Evolutionary conservation across 2,888 invertebrate genomes (phyloP).

Genomic region (Tiliacea aurago): DNA sequence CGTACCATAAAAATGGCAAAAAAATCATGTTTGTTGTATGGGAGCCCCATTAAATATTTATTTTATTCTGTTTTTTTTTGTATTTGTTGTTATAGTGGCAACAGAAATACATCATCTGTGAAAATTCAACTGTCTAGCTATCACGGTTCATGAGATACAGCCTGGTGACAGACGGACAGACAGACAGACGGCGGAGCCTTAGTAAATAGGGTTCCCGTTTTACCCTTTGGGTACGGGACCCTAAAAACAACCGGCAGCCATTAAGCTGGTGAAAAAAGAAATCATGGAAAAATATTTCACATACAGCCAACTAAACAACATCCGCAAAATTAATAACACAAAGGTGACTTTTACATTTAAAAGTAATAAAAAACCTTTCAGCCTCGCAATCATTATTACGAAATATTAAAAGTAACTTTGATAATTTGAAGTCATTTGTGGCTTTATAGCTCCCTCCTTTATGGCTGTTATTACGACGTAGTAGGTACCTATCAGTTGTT

Average conservation of each 20-base stretch:
- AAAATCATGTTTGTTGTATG: too few relatives aligned
- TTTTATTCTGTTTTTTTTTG: too few relatives aligned
- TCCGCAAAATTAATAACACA: constrained; percentile 53
- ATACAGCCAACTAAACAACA: constrained; percentile 15
- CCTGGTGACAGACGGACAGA: too few relatives aligned
- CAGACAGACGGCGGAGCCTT: too few relatives aligned
- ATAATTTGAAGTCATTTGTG: constrained; percentile 69
- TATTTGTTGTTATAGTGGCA: too few relatives aligned
- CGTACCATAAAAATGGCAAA: too few relatives aligned
- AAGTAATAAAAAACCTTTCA: constrained; percentile 63
- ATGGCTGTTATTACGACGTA: constrained; percentile 76
- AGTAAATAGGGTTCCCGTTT: too few relatives aligned
- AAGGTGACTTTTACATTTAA: constrained; percentile 54
- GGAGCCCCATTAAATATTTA: too few relatives aligned
- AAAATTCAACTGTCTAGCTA: too few relatives aligned
- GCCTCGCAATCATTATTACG: constrained; percentile 56
- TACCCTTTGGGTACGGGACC: too few relatives aligned
- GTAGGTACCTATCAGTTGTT: constrained; percentile 75
- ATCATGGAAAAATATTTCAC: not conserved
- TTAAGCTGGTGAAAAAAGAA: not conserved
- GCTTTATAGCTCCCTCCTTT: constrained; percentile 70
- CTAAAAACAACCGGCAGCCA: not conserved
- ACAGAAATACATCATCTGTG: too few relatives aligned
- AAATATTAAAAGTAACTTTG: constrained; percentile 62
- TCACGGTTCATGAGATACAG: too few relatives aligned